phyloP scores from a whole-genome alignment of 2,113 vertebrate genomes.

The Lepus europaeus region DNA sequence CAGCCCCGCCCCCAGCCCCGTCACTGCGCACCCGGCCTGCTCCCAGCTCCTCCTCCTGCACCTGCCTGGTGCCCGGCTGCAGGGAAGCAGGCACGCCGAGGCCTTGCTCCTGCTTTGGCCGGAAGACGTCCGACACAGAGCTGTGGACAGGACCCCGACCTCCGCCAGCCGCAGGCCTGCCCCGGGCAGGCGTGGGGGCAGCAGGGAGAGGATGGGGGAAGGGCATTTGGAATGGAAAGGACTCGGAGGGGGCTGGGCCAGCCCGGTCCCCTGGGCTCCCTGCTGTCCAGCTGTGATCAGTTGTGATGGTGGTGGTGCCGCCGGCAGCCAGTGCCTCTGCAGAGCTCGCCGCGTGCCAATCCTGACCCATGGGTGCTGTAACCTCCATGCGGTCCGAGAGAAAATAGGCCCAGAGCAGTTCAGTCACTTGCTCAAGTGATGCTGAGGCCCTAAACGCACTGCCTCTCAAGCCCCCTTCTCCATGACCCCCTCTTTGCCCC shows the following conservation, averaged over 20 bases:
- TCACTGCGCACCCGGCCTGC: rapidly evolving
- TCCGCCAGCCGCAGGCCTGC: neutral
- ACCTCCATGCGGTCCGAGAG: neutral
- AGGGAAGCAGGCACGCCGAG: neutral
- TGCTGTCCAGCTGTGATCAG: neutral
- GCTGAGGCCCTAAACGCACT: too few species aligned
- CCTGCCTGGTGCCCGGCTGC: neutral
- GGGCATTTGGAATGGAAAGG: neutral
- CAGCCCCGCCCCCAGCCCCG: neutral
- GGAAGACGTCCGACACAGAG: neutral
- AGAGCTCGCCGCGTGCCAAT: neutral
- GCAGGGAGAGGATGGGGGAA: neutral
- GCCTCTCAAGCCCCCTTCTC: neutral
- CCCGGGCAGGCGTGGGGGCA: neutral
- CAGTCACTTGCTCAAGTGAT: neutral
- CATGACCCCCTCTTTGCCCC: neutral
- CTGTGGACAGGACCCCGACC: neutral
- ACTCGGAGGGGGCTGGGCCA: neutral
- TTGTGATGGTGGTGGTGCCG: too few species aligned
- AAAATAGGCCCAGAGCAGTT: neutral
- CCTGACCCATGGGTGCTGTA: neutral
- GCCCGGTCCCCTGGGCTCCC: neutral
- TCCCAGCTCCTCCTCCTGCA: neutral
- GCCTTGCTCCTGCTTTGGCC: neutral
- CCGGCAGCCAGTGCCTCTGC: neutral